Percentiles rank a stretch among this genome's conserved stretches.
Evolutionary conservation across 2,888 invertebrate species (phyloP).

Genomic region (Drosophila paramelanica): DNA sequence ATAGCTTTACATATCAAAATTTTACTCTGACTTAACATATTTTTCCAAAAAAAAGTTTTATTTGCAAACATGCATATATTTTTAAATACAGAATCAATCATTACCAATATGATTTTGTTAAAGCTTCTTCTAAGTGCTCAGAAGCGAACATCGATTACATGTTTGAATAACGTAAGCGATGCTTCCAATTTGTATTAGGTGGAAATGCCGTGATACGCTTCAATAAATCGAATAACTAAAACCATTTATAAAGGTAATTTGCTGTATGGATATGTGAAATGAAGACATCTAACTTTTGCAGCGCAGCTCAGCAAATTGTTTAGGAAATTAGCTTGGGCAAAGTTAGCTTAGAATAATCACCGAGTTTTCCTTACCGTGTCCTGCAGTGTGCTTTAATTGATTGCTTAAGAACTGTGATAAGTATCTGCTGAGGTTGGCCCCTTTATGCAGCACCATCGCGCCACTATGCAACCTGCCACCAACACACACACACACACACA

Average conservation of each 20-base stretch:
- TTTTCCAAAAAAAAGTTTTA: too few species aligned
- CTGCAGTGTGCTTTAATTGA: conserved; percentile 38
- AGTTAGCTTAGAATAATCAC: conserved; percentile 27
- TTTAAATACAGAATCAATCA: too few species aligned
- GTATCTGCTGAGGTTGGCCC: conserved; percentile 11
- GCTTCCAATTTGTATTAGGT: too few species aligned
- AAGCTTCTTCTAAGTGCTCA: too few species aligned
- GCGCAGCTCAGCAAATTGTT: conserved; percentile 21
- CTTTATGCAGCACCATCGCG: conserved; percentile 15
- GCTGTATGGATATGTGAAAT: background rate
- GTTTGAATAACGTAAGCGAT: too few species aligned
- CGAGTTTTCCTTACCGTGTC: background rate
- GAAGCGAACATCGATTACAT: too few species aligned
- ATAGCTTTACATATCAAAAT: too few species aligned
- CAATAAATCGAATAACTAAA: background rate
- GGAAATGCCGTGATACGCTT: background rate
- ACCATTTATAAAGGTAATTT: background rate
- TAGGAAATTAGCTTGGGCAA: conserved; percentile 26
- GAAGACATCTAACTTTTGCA: background rate
- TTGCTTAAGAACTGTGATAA: conserved; percentile 48
- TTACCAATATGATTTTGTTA: too few species aligned
- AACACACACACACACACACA: conserved; percentile 1
- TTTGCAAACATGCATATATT: too few species aligned
- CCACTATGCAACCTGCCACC: conserved; percentile 44
- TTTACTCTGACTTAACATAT: too few species aligned